A percentile compares a stretch with the other conserved stretches of the same genome.
These are phyloP conservation scores for Agrotis puta DNA, from an alignment of 2,888 invertebrate genomes.

Conservation along the genomic window DNA sequence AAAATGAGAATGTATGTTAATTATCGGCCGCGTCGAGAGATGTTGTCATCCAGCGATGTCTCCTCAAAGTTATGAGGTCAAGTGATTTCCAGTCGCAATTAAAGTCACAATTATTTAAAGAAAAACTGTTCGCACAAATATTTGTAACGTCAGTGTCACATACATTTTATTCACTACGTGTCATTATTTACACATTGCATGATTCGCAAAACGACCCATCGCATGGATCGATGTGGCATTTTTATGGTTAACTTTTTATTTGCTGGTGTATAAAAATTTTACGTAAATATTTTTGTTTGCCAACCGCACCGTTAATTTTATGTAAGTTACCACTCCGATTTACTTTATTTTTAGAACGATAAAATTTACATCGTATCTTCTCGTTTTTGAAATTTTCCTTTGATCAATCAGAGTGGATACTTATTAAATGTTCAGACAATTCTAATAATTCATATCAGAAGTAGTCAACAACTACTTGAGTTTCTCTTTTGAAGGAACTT, in stretches of 20 bases:
- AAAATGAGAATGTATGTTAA: constrained; percentile 19
- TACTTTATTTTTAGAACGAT: constrained; percentile 42
- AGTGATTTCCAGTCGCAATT: constrained; percentile 64
- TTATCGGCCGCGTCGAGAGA: constrained; percentile 40
- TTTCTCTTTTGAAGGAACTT: constrained; percentile 6
- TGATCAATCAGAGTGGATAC: constrained; percentile 64
- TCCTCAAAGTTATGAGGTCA: constrained; percentile 65
- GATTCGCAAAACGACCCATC: constrained; percentile 72
- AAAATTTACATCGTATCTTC: constrained; percentile 13
- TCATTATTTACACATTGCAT: constrained; percentile 76
- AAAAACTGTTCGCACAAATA: constrained; percentile 63
- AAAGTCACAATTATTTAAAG: constrained; percentile 59
- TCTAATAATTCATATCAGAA: constrained; percentile 58
- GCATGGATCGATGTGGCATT: constrained; percentile 77
- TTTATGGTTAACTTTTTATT: constrained; percentile 69
- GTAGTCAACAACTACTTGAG: not conserved
- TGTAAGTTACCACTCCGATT: constrained; percentile 70
- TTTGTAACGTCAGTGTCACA: constrained; percentile 63
- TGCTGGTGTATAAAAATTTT: constrained; percentile 67
- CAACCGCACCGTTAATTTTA: constrained; percentile 71
- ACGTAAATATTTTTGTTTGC: constrained; percentile 70
- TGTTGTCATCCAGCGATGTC: constrained; percentile 54
- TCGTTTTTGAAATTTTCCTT: constrained; percentile 30
- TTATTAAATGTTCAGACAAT: constrained; percentile 67
- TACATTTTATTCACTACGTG: constrained; percentile 65